Percentiles rank a stretch among this genome's conserved stretches.
Evolutionary conservation across 2,113 vertebrate species (phyloP).

Genomic region (Anoplopoma fimbria): DNA sequence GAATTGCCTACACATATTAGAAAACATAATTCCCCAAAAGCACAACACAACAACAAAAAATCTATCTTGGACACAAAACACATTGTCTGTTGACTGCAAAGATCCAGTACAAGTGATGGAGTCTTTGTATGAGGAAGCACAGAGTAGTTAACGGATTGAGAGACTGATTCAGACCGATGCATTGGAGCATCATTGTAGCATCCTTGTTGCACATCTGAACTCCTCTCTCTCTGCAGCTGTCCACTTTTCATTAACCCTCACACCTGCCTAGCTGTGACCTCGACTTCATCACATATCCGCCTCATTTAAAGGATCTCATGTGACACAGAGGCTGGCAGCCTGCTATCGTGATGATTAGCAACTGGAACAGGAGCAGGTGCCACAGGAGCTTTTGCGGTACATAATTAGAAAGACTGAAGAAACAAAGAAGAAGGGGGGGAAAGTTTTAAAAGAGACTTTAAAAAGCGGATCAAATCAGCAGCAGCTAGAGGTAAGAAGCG

Average conservation of each 20-base stretch:
- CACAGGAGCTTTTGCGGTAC: neutral
- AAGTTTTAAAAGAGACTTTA: neutral
- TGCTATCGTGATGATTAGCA: slow-evolving; percentile 29
- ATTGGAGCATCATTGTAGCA: neutral
- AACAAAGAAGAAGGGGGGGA: neutral
- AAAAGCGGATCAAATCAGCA: neutral
- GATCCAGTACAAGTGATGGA: neutral
- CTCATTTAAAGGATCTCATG: slow-evolving; percentile 1
- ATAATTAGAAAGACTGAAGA: slow-evolving; percentile 20
- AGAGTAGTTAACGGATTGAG: neutral
- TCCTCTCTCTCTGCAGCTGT: slow-evolving; percentile 1
- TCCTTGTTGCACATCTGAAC: slow-evolving; percentile 8
- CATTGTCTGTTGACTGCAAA: neutral
- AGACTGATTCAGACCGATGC: neutral
- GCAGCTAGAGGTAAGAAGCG: neutral
- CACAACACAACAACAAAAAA: too few relatives aligned
- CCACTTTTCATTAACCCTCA: slow-evolving; percentile 38
- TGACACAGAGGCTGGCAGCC: slow-evolving; percentile 1
- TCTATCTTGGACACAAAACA: neutral
- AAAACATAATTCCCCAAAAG: too few relatives aligned
- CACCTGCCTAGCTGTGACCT: slow-evolving; percentile 50
- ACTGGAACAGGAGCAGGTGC: slow-evolving; percentile 9
- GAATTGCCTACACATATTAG: too few relatives aligned
- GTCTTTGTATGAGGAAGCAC: neutral
- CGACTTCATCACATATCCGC: neutral